Evolutionary conservation across 2,113 vertebrate species (phyloP), one percentile per base, ranked within the genome.

Genomic region (Chiloscyllium plagiosum): DNA sequence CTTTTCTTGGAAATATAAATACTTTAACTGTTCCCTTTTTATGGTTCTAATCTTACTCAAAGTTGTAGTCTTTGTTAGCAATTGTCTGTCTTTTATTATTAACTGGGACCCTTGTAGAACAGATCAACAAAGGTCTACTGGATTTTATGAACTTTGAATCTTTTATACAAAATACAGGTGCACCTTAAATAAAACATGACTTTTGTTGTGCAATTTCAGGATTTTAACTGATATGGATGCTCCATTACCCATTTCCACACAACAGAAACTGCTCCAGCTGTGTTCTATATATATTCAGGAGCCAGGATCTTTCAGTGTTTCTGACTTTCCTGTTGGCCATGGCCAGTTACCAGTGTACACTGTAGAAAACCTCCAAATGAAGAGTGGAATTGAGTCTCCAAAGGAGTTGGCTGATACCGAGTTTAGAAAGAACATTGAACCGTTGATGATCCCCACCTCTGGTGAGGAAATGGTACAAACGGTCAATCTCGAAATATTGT

Each of bases 211-310:
- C 8, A 80, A 89, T 96, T 96, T 96, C 96, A 99, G 98, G 96
- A 98, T 99, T 97, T 97, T 99, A 97, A 97, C 97, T 52, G 97
- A 98, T 96, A 99, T 99, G 98, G 98, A 98, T 80, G 98, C 98
- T 93, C 97, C 98, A 2, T 96, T 99, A 80, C 97, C 98, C 3
- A 96, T 96, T 22, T 97, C 98, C 52, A 98, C 98, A 0, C 98
- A 97, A 87, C 97, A 98, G 96, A 98, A 98, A 96, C 97, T 99
- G 85, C 97, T 99, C 42, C 98, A 97, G 96, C 98, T 99, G 15
- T 98, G 98, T 97, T 98, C 98, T 15, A 98, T 99, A 97, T 99
- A 99, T 97, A 99, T 98, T 0, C 99, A 98, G 96, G 97, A 96
- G 65, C 96, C 96, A 8, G 96, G 96, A 33, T 96, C 96, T 66